Percentiles rank a stretch among this genome's conserved stretches.
phyloP scores from a whole-genome alignment of 2,113 vertebrate genomes.

The Blennius ocellaris region DNA sequence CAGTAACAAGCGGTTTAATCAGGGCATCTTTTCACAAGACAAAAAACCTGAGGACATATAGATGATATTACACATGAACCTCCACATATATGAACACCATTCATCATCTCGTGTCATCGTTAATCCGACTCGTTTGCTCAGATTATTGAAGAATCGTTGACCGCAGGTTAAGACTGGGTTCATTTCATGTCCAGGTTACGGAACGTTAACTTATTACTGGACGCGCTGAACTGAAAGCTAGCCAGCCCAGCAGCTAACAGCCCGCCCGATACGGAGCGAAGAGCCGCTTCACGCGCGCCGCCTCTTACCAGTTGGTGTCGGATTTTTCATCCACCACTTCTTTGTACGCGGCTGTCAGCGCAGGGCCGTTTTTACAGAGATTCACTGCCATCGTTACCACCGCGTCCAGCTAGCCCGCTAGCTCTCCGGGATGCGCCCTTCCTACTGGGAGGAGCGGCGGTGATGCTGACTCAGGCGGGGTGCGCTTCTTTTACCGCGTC shows the following conservation, averaged over 20 bases:
- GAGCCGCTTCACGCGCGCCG: not conserved
- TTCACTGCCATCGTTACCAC: conserved; percentile 86
- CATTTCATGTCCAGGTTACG: conserved; percentile 4
- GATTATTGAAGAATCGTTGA: not conserved
- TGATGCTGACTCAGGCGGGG: conserved; percentile 39
- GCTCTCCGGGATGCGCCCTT: conserved; percentile 75
- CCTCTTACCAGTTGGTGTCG: conserved; percentile 87
- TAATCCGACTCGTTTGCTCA: not conserved
- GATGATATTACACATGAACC: not conserved
- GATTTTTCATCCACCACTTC: conserved; percentile 90
- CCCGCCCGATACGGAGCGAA: not conserved
- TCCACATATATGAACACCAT: not conserved
- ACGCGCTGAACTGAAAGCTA: conserved; percentile 44
- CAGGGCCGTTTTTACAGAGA: conserved; percentile 90
- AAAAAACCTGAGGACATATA: not conserved
- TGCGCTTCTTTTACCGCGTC: fast-evolving
- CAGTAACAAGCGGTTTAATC: conserved; percentile 25
- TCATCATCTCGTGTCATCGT: too few relatives aligned
- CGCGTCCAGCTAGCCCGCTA: conserved; percentile 71
- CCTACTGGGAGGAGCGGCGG: conserved; percentile 67
- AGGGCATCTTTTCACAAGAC: not conserved
- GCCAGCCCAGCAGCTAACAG: conserved; percentile 34
- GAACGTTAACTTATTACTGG: conserved; percentile 38
- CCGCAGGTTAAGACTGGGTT: conserved; percentile 1
- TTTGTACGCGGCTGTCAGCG: conserved; percentile 88